Conservation (phyloP, 2,113 vertebrate species). For the Geococcyx californianus region DNA sequence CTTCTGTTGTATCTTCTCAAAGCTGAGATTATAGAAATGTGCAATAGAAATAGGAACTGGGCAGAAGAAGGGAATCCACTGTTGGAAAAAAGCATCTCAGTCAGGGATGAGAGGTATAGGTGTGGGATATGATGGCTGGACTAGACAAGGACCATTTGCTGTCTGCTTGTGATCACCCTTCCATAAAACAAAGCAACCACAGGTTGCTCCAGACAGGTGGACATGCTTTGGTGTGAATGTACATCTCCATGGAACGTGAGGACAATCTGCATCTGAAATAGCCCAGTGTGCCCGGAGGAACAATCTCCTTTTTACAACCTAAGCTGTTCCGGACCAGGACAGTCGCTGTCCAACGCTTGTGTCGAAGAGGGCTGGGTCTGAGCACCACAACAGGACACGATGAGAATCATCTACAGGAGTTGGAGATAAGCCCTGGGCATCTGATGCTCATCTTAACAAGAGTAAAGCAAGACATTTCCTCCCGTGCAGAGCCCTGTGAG, state of each 20-base stretch:
- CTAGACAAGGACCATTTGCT: background rate
- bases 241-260: background rate
- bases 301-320: accelerated
- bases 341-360: accelerated
- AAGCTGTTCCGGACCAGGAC: background rate
- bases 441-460: background rate
- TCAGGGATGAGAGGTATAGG: background rate
- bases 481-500: accelerated
- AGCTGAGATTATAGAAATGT: background rate
- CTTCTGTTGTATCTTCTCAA: background rate
- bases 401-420: background rate
- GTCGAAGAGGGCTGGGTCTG: background rate
- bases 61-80: background rate
- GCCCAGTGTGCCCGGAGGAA: background rate
- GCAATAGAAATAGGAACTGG: background rate
- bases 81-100: background rate
- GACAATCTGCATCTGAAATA: background rate
- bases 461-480: background rate
- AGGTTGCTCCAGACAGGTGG: background rate
- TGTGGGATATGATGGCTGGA: background rate
- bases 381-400: background rate
- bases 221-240: background rate
- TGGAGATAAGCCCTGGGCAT: background rate
- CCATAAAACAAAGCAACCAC: background rate
- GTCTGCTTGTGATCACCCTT: background rate